Conservation (phyloP, 2,797 vertebrate genomes). For the Tolypeutes matacus region DNA sequence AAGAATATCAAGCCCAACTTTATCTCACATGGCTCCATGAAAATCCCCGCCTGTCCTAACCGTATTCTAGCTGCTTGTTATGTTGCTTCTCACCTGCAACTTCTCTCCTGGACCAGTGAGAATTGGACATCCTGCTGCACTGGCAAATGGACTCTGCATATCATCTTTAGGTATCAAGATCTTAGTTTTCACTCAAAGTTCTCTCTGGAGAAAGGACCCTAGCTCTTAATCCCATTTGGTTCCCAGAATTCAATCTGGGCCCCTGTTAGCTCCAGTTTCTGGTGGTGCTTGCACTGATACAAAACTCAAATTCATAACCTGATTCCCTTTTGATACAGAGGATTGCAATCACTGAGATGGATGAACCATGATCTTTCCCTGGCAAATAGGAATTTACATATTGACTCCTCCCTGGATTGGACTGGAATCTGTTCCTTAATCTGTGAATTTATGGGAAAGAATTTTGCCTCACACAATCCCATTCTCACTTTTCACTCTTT, state of each 20-base stretch:
- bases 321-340: not conserved
- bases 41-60: not conserved
- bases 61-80: not conserved
- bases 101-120: not conserved
- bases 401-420: not conserved
- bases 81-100: not conserved
- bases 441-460: not conserved
- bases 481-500: not conserved
- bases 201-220: not conserved
- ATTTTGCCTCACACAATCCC: not conserved
- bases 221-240: not conserved
- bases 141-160: not conserved
- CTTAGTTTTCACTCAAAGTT: not conserved
- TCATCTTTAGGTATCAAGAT: not conserved
- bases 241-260: not conserved
- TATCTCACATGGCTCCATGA: not conserved
- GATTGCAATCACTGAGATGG: not conserved
- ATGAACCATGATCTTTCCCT: not conserved
- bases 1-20: not conserved
- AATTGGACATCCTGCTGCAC: too few relatives aligned
- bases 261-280: not conserved
- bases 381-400: not conserved
- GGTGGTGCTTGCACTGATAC: not conserved
- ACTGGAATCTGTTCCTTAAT: not conserved
- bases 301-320: not conserved